Evolutionary conservation across 2,797 vertebrate species (phyloP), one percentile per base, ranked within the genome.

Genomic region (Anas bernieri): DNA sequence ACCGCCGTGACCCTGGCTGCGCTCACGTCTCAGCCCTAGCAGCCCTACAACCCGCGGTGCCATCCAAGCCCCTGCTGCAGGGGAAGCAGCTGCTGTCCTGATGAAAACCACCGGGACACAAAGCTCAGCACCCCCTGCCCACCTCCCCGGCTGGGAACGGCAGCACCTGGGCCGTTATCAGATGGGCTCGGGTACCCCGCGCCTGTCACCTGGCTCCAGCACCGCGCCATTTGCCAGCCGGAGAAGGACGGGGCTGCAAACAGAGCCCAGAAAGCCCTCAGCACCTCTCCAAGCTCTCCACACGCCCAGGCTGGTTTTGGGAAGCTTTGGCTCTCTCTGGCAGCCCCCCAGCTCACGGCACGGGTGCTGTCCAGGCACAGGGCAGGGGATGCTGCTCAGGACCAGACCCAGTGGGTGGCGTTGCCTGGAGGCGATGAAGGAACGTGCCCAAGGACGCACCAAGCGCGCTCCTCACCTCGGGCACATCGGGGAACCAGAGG

Each of bases 11-110:
- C 55, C 89, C 43, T 3, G 1, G 64, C 67, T 12, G 58, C 90
- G 92, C 64, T 52, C 43, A 14, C 2, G 1, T 52, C 72, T 50
- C 18, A 9, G 54, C 30, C 66, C 17, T 3, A 0, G 2, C 17
- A 43, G 43, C 77, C 7, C 0, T 5, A 17, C 48, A 67, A 43
- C 20, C 48, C 9, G 0, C 1, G 33, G 0, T 1, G 33, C 45
- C 20, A 54, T 25, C 5, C 0, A 0, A 67, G 79, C 9, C 35
- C 61, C 7, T 25, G 35, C 45, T 14, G 1, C 58, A 35, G 83
- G 83, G 84, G 43, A 78, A 92, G 85, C 76, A 33, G 94, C 94
- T 63, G 70, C 70, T 0, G 3, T 67, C 64, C 68, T 1, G 15
- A 18, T 4, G 48, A 63, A 89, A 95, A 95, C 92, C 92, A 78